phyloP scores from a whole-genome alignment of 2,797 vertebrate genomes.

The Acrossocheilus wenchowensis region DNA sequence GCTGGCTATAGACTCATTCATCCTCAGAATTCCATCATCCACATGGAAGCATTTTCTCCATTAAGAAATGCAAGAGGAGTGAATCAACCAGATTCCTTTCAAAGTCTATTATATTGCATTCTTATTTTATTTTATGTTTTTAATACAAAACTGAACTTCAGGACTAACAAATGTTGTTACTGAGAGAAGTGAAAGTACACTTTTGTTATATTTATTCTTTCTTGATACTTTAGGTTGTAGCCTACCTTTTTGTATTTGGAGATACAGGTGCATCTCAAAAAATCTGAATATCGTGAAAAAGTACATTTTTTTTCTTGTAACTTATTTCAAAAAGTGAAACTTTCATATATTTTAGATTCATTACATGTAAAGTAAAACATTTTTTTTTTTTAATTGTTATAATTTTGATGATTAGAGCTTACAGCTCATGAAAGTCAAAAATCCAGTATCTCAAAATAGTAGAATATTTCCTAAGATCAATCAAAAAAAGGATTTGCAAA shows the following conservation, averaged over 20 bases:
- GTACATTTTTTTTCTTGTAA: too few species aligned
- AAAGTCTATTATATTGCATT: neutral
- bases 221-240: neutral
- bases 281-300: too few species aligned
- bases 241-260: neutral
- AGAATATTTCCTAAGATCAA: too few species aligned
- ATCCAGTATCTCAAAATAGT: too few species aligned
- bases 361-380: too few species aligned
- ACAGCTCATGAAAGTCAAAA: too few species aligned
- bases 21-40: constrained; percentile 10
- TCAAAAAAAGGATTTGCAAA: too few species aligned
- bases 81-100: neutral
- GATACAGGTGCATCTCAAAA: too few species aligned
- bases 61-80: neutral
- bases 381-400: too few species aligned
- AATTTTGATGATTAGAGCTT: too few species aligned
- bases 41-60: neutral
- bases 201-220: neutral
- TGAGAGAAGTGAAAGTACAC: neutral
- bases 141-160: neutral
- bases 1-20: neutral
- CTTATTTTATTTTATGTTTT: neutral
- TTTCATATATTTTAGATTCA: too few species aligned
- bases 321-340: too few species aligned
- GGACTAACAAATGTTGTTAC: neutral